Conservation (phyloP, 2,797 vertebrate genomes). For the Tokudaia tokunoshimensis region DNA sequence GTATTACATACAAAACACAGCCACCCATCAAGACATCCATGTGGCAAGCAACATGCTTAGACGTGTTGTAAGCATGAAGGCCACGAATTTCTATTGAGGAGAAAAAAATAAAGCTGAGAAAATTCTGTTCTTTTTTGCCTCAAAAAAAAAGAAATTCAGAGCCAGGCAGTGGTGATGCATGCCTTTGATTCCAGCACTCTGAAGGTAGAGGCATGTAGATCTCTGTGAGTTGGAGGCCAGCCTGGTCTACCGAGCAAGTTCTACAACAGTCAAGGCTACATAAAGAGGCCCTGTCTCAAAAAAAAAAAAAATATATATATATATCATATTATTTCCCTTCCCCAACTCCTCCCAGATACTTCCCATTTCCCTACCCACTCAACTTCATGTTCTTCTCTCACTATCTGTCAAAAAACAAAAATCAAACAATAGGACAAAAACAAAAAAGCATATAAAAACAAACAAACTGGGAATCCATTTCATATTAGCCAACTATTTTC, state of each 20-base stretch:
- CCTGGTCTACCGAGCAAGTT: background rate
- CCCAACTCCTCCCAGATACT: background rate
- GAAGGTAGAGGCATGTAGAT: background rate
- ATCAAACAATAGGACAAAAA: background rate
- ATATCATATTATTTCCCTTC: background rate
- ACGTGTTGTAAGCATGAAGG: background rate
- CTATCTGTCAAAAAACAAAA: background rate
- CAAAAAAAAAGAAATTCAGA: background rate
- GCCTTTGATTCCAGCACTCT: background rate
- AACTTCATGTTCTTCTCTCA: background rate
- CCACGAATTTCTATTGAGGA: background rate
- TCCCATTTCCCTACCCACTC: background rate
- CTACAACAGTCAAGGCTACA: background rate
- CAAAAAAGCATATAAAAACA: background rate
- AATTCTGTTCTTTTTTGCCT: background rate
- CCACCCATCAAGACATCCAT: background rate
- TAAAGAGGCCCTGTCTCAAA: background rate
- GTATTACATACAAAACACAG: background rate
- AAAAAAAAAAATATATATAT: no score
- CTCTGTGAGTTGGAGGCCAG: background rate
- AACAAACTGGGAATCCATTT: background rate
- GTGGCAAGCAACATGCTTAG: background rate
- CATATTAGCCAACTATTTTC: background rate
- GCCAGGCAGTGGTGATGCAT: background rate
- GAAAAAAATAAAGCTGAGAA: background rate